Evolutionary conservation across 2,797 vertebrate species (phyloP).

Genomic region (Gambelia wislizenii): DNA sequence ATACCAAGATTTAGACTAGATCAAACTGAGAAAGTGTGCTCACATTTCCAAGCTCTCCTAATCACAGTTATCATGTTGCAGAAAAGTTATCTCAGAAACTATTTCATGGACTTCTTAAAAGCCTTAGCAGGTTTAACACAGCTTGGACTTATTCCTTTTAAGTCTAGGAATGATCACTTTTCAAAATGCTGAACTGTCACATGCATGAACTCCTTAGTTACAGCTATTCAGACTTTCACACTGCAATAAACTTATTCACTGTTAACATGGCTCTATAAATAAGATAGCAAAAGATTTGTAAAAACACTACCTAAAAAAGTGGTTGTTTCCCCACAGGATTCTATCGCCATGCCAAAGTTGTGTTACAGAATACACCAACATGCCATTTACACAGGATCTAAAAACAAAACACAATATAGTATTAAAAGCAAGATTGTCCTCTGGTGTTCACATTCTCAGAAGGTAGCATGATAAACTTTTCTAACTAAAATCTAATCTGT

Average conservation of each 20-base stretch:
- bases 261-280: background rate
- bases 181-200: background rate
- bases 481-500: background rate
- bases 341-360: constrained; percentile 97
- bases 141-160: background rate
- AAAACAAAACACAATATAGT: constrained; percentile 8
- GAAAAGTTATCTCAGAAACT: background rate
- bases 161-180: background rate
- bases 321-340: constrained; percentile 99
- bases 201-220: background rate
- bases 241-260: background rate
- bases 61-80: background rate
- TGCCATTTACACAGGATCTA: constrained; percentile 97
- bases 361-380: constrained; percentile 84
- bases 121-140: background rate
- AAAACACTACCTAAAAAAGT: constrained; percentile 92
- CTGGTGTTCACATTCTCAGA: background rate
- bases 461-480: background rate
- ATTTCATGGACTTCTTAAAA: background rate
- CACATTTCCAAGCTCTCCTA: background rate
- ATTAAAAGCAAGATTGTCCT: background rate
- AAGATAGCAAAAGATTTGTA: background rate
- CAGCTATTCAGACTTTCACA: background rate
- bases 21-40: background rate
- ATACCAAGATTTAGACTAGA: background rate